Base-by-base conservation (phyloP, 2,797 vertebrate genomes). In the Alfaro cultratus region DNA sequence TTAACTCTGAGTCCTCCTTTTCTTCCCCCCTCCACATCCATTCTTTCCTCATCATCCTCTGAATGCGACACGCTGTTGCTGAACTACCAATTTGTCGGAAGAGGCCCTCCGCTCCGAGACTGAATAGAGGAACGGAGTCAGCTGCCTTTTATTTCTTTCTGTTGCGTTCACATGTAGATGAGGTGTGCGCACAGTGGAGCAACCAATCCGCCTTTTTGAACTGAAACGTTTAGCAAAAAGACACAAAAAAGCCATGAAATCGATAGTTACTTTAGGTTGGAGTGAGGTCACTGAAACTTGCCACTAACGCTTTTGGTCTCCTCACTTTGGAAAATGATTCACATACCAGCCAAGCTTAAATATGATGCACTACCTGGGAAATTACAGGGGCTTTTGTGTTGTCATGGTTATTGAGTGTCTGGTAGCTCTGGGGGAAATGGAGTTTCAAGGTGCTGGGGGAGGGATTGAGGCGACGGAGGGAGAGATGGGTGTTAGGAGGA, bases 331-430 rank as follows among this genome's bases (percentile, higher is more conserved):
- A 77, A 80, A 88, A 75, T 72, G 79, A 89, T 79, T 79, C 80
- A 84, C 79, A 76, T 16, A 31, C 76, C 81, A 79, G 67, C 72
- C 23, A 73, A 71, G 51, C 78, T 88, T 80, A 80, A 92, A 90
- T 91, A 82, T 91, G 86, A 91, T 85, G 79, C 84, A 90, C 86
- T 85, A 90, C 89, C 89, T 90, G 89, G 51, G 90, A 86, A 90
- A 91, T 90, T 83, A 86, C 76, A 31, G 81, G 86, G 85, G 81
- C 81, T 83, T 81, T 83, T 80, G 75, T 90, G 93, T 94, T 91
- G 87, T 92, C 94, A 93, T 92, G 90, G 92, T 94, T 94, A 93
- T 94, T 88, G 89, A 90, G 85, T 92, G 87, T 85, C 89, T n/a
- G 12, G 81, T 87, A 46, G 89, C 92, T 94, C 85, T 76, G 62